Percentiles rank a stretch among this genome's conserved stretches.
Evolutionary conservation across 2,797 vertebrate genomes (phyloP).

Genomic region (Siniperca undulata): DNA sequence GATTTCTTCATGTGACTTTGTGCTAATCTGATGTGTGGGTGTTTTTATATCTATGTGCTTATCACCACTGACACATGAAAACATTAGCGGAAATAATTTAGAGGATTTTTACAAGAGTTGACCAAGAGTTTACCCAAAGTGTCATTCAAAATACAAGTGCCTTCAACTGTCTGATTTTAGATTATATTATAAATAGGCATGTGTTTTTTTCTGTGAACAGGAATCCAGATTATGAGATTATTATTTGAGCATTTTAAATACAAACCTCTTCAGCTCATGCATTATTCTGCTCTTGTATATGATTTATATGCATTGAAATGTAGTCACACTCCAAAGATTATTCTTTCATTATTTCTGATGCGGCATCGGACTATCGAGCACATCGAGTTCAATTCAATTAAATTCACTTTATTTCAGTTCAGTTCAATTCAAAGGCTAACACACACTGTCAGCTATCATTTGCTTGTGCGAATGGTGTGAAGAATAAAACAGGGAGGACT

Average conservation of each 20-base stretch:
- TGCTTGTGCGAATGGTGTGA: constrained; percentile 14
- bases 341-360: constrained; percentile 29
- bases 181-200: background rate
- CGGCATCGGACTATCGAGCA: constrained; percentile 14
- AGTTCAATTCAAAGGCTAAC: constrained; percentile 23
- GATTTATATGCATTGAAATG: constrained; percentile 15
- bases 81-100: constrained; percentile 53
- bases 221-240: constrained; percentile 8
- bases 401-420: constrained; percentile 38
- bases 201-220: constrained; percentile 1
- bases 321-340: constrained; percentile 29
- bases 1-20: constrained; percentile 52
- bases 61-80: constrained; percentile 50
- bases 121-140: constrained; percentile 31
- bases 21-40: constrained; percentile 64
- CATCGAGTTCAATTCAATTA: constrained; percentile 34
- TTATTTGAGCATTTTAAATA: constrained; percentile 22
- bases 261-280: constrained; percentile 18
- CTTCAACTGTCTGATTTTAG: constrained; percentile 26
- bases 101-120: constrained; percentile 28
- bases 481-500: constrained; percentile 3
- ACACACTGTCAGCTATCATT: background rate
- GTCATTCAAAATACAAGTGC: constrained; percentile 38
- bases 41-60: constrained; percentile 47
- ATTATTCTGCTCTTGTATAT: constrained; percentile 19